Evolutionary conservation across 92 coral and sea anemone species (phyloP).

Genomic region (Parazoanthus swiftii): DNA sequence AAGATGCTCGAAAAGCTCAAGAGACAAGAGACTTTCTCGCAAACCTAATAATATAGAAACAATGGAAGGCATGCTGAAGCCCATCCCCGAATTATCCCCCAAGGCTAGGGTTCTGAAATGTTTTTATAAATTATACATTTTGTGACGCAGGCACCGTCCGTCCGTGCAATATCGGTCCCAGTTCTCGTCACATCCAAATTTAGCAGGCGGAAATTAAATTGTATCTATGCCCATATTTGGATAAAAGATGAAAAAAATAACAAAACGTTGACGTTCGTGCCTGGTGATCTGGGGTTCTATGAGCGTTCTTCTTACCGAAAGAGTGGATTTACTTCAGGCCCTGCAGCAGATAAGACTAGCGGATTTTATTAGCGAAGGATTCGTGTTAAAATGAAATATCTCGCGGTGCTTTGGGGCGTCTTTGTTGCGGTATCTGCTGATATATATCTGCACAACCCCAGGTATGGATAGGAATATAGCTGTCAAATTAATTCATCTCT

Average conservation of each 20-base stretch:
- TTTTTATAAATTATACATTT: no score
- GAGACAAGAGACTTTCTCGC: no score
- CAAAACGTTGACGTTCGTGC: background rate
- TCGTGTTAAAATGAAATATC: background rate
- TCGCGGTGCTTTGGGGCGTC: slow-evolving; percentile 12
- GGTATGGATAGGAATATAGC: slow-evolving; percentile 49
- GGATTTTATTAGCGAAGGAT: background rate
- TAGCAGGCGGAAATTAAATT: background rate
- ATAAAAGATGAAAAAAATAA: background rate
- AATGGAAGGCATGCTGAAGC: no score
- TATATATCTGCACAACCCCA: slow-evolving; percentile 91
- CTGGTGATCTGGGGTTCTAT: background rate
- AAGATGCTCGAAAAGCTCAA: no score
- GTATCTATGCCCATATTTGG: slow-evolving; percentile 28
- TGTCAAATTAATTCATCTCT: background rate
- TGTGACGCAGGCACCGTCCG: no score
- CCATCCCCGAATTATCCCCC: no score
- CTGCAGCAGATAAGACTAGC: background rate
- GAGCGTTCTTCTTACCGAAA: background rate
- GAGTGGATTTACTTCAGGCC: background rate
- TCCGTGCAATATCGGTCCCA: no score
- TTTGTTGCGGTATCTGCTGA: slow-evolving; percentile 62
- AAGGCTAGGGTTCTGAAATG: no score
- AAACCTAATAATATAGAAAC: no score
- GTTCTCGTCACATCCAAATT: slow-evolving; percentile 20